A percentile compares a stretch with the other conserved stretches of the same genome.
Evolutionary conservation across 2,113 vertebrate species (phyloP).

Genomic region (Cichladusa arquata): DNA sequence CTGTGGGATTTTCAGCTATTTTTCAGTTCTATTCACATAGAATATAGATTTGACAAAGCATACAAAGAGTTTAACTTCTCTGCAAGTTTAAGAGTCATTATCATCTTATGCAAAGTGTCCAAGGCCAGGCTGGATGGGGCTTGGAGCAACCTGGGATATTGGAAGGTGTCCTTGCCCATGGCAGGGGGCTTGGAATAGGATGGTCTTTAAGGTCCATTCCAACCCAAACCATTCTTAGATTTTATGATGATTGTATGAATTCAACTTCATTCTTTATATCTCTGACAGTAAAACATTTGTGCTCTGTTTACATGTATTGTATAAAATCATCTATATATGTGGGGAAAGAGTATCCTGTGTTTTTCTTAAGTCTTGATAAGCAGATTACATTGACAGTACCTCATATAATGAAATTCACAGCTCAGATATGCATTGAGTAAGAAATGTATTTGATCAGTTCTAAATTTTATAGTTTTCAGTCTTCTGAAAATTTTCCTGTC

Average conservation of each 20-base stretch:
- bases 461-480: not conserved
- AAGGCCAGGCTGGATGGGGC: not conserved
- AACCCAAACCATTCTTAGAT: not conserved
- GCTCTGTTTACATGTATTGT: not conserved
- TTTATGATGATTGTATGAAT: not conserved
- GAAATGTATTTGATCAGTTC: not conserved
- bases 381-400: not conserved
- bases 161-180: not conserved
- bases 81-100: not conserved
- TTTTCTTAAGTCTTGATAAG: not conserved
- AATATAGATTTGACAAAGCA: not conserved
- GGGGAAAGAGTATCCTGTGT: not conserved
- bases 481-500: not conserved
- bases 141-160: not conserved
- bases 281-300: not conserved
- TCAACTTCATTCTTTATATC: not conserved
- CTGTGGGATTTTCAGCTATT: not conserved
- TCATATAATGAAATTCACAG: not conserved
- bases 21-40: not conserved
- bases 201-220: not conserved
- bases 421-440: not conserved
- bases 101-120: not conserved
- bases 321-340: not conserved
- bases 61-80: not conserved
- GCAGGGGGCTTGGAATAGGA: too few relatives aligned